These are phyloP conservation scores for Pachyrhynchus sulphureomaculatus DNA, from an alignment of 1,140 invertebrate species.

Conservation along the genomic window DNA sequence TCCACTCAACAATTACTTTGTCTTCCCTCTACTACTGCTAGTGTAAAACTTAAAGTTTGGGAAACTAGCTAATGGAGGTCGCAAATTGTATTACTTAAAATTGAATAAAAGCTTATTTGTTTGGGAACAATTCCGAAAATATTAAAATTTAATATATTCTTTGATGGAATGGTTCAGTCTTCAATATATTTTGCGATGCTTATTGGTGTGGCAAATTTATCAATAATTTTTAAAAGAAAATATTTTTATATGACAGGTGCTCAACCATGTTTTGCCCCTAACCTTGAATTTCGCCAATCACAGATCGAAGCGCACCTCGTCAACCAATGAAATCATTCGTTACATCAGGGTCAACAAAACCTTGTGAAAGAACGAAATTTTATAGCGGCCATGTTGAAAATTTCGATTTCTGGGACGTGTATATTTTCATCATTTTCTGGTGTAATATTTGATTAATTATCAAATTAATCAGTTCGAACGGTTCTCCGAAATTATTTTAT, in stretches of 20 bases:
- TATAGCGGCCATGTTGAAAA: conserved; percentile 53
- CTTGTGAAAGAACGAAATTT: conserved; percentile 49
- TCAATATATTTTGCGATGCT: too few relatives aligned
- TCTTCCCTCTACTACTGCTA: too few relatives aligned
- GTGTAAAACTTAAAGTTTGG: too few relatives aligned
- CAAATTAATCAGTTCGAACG: neutral
- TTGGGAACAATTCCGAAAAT: too few relatives aligned
- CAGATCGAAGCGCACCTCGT: conserved; percentile 34
- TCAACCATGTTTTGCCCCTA: conserved; percentile 49
- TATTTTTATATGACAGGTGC: conserved; percentile 47
- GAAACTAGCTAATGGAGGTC: too few relatives aligned
- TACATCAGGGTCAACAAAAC: conserved; percentile 53
- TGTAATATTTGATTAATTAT: conserved; percentile 27
- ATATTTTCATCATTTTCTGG: conserved; percentile 44
- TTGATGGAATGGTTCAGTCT: too few relatives aligned
- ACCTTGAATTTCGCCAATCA: conserved; percentile 51
- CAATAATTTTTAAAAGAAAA: neutral
- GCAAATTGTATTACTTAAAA: too few relatives aligned
- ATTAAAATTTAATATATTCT: too few relatives aligned
- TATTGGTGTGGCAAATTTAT: neutral
- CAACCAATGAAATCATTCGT: conserved; percentile 46
- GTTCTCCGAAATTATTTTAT: neutral
- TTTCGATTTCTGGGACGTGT: conserved; percentile 50
- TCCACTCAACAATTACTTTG: too few relatives aligned
- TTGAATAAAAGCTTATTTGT: too few relatives aligned